A percentile compares a stretch with the other conserved stretches of the same genome.
Conservation (phyloP, 2,888 invertebrate genomes). For the Frankliniella fusca region DNA sequence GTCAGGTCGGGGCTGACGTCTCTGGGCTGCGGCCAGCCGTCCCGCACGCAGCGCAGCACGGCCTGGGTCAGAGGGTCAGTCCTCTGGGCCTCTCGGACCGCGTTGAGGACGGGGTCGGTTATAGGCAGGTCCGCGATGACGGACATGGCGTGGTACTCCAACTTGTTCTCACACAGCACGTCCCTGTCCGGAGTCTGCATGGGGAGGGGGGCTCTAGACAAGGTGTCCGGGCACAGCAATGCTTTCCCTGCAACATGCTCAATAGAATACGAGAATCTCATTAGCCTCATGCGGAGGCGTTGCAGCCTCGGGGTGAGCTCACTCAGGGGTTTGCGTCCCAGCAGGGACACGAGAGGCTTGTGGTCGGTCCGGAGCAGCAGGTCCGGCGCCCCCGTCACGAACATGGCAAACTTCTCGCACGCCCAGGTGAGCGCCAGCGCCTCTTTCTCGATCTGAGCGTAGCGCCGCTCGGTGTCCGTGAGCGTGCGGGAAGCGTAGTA, state of each 20-base stretch:
- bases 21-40: neutral
- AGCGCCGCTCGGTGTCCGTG: constrained; percentile 30
- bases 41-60: neutral
- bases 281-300: constrained; percentile 42
- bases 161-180: neutral
- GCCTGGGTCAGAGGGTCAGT: neutral
- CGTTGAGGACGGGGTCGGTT: neutral
- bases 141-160: neutral
- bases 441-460: constrained; percentile 41
- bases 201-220: neutral
- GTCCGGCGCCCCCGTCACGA: constrained; percentile 42
- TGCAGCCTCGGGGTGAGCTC: constrained; percentile 45
- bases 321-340: constrained; percentile 43
- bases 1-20: neutral
- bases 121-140: neutral
- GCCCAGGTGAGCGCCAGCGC: constrained; percentile 44
- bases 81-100: neutral
- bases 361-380: constrained; percentile 44
- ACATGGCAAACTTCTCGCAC: constrained; percentile 43
- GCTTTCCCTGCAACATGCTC: neutral
- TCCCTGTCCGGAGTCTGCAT: neutral
- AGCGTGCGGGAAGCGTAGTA: constrained; percentile 33
- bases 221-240: neutral
- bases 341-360: constrained; percentile 44
- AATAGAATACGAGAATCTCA: constrained; percentile 41